phyloP scores from a whole-genome alignment of 2,888 invertebrate species.

The Cerastis rubricosa region DNA sequence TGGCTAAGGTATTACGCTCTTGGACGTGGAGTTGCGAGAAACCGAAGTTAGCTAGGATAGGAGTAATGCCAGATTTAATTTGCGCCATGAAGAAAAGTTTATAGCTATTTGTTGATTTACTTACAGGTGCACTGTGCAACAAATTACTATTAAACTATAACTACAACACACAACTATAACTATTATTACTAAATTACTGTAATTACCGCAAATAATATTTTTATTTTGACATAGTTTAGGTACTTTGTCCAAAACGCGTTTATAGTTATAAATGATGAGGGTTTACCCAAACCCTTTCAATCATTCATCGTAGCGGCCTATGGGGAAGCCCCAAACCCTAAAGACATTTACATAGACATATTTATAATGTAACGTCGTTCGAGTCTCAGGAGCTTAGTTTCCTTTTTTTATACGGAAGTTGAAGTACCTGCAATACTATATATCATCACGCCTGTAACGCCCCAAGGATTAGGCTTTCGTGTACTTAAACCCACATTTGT shows the following conservation, averaged over 20 bases:
- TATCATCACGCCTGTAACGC: neutral
- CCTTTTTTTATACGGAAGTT: neutral
- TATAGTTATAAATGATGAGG: slow-evolving; percentile 3
- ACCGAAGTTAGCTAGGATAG: neutral
- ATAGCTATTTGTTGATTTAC: neutral
- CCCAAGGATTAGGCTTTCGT: neutral
- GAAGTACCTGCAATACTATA: neutral
- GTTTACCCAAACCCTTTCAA: neutral
- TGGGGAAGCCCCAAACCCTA: neutral
- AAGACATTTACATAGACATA: neutral
- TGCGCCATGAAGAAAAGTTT: neutral
- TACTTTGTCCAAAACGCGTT: neutral
- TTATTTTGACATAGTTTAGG: neutral
- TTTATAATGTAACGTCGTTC: neutral
- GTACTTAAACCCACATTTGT: neutral
- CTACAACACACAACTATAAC: too few relatives aligned
- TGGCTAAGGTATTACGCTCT: neutral
- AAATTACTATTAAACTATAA: too few relatives aligned
- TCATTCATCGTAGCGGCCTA: neutral
- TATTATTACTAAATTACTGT: too few relatives aligned
- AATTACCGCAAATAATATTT: neutral
- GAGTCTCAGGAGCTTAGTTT: neutral
- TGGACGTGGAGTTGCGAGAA: neutral
- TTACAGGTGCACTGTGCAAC: neutral
- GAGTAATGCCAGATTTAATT: neutral